A percentile compares a stretch with the other conserved stretches of the same genome.
These are phyloP conservation scores for Oxycera nigricornis DNA, from an alignment of 2,888 invertebrate genomes.

Conservation along the genomic window DNA sequence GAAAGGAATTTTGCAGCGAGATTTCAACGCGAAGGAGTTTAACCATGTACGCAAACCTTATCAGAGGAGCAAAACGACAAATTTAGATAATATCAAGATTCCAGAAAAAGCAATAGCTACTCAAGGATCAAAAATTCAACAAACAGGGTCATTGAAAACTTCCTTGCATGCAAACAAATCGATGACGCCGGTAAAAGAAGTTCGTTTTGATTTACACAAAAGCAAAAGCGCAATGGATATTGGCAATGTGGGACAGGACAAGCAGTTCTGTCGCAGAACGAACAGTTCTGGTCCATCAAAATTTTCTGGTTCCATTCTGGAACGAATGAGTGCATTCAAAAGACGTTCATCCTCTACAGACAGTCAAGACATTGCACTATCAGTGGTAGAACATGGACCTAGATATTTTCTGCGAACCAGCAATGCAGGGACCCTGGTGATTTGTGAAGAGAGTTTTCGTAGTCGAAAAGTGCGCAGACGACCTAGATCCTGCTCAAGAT, in stretches of 20 bases:
- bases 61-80: slow-evolving; percentile 33
- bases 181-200: slow-evolving; percentile 41
- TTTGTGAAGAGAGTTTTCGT: slow-evolving; percentile 63
- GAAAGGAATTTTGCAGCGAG: slow-evolving; percentile 44
- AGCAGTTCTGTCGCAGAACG: slow-evolving; percentile 57
- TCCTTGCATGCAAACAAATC: slow-evolving; percentile 17
- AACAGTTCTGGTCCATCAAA: slow-evolving; percentile 50
- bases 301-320: slow-evolving; percentile 56
- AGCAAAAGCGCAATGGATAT: slow-evolving; percentile 47
- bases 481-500: slow-evolving; percentile 45
- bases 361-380: slow-evolving; percentile 50
- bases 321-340: slow-evolving; percentile 58
- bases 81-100: slow-evolving; percentile 24
- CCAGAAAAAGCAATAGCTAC: background rate
- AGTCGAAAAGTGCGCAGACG: slow-evolving; percentile 56
- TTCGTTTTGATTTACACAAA: slow-evolving; percentile 46
- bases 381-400: slow-evolving; percentile 52
- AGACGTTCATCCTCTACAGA: slow-evolving; percentile 58
- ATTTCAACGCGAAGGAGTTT: slow-evolving; percentile 48
- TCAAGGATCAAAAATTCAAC: background rate
- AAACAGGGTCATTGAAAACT: background rate
- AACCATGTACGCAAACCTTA: slow-evolving; percentile 31
- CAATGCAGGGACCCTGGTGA: slow-evolving; percentile 65
- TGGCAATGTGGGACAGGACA: slow-evolving; percentile 52
- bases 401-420: slow-evolving; percentile 64